Evolutionary conservation across 2,797 vertebrate genomes (phyloP), one percentile per base, ranked within the genome.

Genomic region (Hydrocynus forskahlii): DNA sequence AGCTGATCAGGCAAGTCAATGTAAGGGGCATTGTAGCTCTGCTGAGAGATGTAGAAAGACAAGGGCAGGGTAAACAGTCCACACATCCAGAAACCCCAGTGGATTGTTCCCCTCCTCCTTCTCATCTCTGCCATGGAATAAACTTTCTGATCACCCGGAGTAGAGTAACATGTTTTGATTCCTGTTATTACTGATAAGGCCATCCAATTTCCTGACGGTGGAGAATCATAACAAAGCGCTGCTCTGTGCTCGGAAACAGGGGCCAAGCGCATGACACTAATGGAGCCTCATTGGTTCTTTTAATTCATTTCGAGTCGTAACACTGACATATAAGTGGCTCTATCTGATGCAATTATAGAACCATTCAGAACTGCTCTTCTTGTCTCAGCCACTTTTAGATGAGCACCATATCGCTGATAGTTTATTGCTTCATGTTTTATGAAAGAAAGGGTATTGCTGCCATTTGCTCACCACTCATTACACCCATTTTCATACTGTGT

Each of bases 161-260:
- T 66, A 35, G n/a, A 50, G 6, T 69, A 78, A 69, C 60, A 68
- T 64, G 79, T 74, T 81, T 78, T 75, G 63, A 77, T 76, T 78
- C 25, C 60, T 17, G 35, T 50, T 29, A 67, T 67, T 67, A 81
- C 19, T 45, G 66, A 76, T 76, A 66, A 75, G 72, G 60, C 73
- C 68, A 5, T 68, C 21, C 57, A 70, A 73, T 83, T 85, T 83
- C 75, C 66, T 83, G 75, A 66, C 52, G 40, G 59, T 67, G 48
- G 60, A 70, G 25, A 72, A 38, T 38, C 78, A 70, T 64, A 75
- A 80, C 76, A 71, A 76, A 77, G 45, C 9, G 1, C 59, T 43
- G 14, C 29, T 55, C 19, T 54, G 12, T 23, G 21, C 68, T 45
- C 23, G 10, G 64, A 70, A 80, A 80, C 38, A 19, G 59, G 72